Evolutionary conservation across 1,140 invertebrate genomes (phyloP).

Genomic region (Proales similis): DNA sequence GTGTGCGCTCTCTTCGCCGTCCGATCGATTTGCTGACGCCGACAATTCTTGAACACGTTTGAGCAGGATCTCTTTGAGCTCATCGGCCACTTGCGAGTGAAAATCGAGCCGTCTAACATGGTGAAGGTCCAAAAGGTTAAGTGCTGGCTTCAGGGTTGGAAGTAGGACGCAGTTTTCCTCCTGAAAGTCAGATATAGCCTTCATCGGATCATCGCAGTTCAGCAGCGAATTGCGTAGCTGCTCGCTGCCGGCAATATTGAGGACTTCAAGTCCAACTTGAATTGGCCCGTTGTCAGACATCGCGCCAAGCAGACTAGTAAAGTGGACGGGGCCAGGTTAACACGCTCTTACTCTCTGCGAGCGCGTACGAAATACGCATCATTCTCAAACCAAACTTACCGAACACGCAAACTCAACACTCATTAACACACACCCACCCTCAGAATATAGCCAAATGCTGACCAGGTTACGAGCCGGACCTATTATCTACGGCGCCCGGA

Average conservation of each 20-base stretch:
- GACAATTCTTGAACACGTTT: conserved; percentile 77
- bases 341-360: too few relatives aligned
- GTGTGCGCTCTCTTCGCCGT: conserved; percentile 65
- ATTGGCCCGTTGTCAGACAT: not conserved
- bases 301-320: too few relatives aligned
- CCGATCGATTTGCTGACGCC: conserved; percentile 43
- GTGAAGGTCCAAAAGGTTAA: conserved; percentile 85
- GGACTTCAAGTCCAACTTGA: conserved; percentile 65
- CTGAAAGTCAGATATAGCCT: conserved; percentile 94
- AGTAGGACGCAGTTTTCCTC: conserved; percentile 82
- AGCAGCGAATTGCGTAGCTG: conserved; percentile 82
- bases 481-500: too few relatives aligned
- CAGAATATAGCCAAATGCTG: conserved; percentile 1
- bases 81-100: conserved; percentile 86
- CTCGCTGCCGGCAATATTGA: conserved; percentile 80
- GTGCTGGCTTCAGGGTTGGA: conserved; percentile 81
- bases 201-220: conserved; percentile 86
- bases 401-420: too few relatives aligned
- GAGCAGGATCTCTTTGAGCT: conserved; percentile 78
- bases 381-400: too few relatives aligned
- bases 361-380: too few relatives aligned
- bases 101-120: conserved; percentile 83
- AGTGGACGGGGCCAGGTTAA: too few relatives aligned
- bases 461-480: too few relatives aligned
- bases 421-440: not conserved